phyloP scores from a whole-genome alignment of 2,888 invertebrate species.

The Rhagophthalmus giganteus region DNA sequence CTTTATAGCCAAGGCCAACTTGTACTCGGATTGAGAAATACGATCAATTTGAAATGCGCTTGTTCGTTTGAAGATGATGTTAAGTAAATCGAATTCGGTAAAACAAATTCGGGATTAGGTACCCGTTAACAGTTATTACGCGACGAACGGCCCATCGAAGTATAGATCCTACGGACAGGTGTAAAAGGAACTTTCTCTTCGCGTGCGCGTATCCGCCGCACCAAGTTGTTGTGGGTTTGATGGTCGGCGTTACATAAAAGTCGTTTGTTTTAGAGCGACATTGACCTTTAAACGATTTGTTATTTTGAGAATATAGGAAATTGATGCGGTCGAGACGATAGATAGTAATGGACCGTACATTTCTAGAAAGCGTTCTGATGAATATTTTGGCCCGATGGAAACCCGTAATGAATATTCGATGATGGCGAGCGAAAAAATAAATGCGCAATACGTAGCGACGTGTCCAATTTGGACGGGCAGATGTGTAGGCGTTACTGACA shows the following conservation, averaged over 20 bases:
- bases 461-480: constrained; percentile 20
- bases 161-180: neutral
- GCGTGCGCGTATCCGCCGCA: neutral
- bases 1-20: constrained; percentile 22
- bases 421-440: no score
- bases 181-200: constrained; percentile 1
- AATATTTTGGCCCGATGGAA: no score
- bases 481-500: constrained; percentile 48
- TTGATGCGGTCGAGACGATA: no score
- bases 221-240: no score
- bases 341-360: no score
- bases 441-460: no score
- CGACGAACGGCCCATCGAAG: neutral
- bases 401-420: no score
- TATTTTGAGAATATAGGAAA: no score
- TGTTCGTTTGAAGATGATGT: no score
- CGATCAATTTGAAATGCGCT: no score
- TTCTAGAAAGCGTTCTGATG: no score
- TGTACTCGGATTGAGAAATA: constrained; percentile 3
- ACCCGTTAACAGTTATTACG: neutral
- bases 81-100: no score
- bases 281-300: neutral
- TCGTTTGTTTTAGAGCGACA: neutral
- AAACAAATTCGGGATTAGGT: constrained; percentile 1
- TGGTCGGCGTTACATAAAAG: neutral